phyloP scores from a whole-genome alignment of 2,888 invertebrate species.

The Drosophila pegasa region DNA sequence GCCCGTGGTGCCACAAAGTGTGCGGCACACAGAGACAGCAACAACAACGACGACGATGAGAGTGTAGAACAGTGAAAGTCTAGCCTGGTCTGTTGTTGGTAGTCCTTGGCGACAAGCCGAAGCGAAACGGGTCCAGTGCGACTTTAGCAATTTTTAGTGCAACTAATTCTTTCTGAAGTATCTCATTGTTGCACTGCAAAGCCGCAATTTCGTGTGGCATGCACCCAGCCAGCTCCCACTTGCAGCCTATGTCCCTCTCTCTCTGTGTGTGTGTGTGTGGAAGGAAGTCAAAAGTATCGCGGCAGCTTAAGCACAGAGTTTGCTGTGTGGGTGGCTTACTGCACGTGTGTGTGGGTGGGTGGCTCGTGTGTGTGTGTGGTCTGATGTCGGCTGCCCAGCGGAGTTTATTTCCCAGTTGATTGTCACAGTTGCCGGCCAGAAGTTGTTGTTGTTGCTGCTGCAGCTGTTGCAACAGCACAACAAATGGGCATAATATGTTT shows the following conservation, averaged over 20 bases:
- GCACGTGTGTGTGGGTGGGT: not conserved
- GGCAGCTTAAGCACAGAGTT: constrained; percentile 70
- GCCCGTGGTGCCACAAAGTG: constrained; percentile 60
- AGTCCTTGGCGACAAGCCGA: constrained; percentile 23
- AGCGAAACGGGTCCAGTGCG: constrained; percentile 52
- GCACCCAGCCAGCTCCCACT: constrained; percentile 38
- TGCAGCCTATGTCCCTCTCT: constrained; percentile 61
- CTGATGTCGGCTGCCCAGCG: constrained; percentile 45
- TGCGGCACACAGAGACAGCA: constrained; percentile 24
- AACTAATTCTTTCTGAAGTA: constrained; percentile 81
- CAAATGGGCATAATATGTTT: constrained; percentile 74
- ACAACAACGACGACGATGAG: constrained; percentile 29
- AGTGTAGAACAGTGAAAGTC: constrained; percentile 60
- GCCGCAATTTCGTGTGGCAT: constrained; percentile 79
- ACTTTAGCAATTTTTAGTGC: constrained; percentile 81
- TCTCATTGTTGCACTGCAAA: constrained; percentile 79
- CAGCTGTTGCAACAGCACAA: constrained; percentile 36
- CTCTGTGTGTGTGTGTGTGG: constrained; percentile 49
- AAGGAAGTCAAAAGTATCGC: constrained; percentile 79
- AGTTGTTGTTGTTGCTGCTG: constrained; percentile 29
- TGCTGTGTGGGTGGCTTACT: constrained; percentile 13
- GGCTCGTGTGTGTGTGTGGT: constrained; percentile 3
- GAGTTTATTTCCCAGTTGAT: constrained; percentile 77
- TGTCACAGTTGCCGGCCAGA: constrained; percentile 66
- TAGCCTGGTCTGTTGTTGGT: constrained; percentile 23